Percentiles rank a stretch among this genome's conserved stretches.
Conservation (phyloP, 2,113 vertebrate genomes). For the Proterorhinus semilunaris region DNA sequence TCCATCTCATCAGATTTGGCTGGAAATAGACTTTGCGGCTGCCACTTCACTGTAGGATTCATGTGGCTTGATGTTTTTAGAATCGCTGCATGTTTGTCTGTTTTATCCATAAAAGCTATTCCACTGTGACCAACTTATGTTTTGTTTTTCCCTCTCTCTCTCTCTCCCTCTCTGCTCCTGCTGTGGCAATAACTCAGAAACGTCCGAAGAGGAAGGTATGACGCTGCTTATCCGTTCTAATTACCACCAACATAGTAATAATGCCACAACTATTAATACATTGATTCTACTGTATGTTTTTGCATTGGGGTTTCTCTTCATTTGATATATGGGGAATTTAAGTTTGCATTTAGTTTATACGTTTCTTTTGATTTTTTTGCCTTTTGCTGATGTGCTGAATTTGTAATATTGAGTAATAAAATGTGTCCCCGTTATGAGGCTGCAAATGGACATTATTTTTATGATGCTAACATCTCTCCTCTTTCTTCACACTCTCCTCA, state of each 20-base stretch:
- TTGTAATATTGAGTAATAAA: slow-evolving; percentile 45
- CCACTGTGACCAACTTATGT: not conserved
- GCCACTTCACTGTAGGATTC: not conserved
- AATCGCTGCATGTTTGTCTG: slow-evolving; percentile 22
- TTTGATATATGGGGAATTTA: slow-evolving; percentile 1
- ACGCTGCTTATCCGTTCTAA: slow-evolving; percentile 79
- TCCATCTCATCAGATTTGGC: slow-evolving; percentile 1
- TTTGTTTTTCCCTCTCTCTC: not conserved
- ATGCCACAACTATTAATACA: slow-evolving; percentile 35
- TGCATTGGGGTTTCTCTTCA: not conserved
- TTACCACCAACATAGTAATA: not conserved
- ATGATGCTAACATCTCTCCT: not conserved
- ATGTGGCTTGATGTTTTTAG: not conserved
- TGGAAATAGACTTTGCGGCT: not conserved
- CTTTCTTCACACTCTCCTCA: slow-evolving; percentile 40
- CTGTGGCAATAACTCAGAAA: slow-evolving; percentile 79
- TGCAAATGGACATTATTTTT: not conserved
- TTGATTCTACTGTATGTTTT: not conserved
- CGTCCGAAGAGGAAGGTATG: slow-evolving; percentile 97
- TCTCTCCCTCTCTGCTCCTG: slow-evolving; percentile 18
- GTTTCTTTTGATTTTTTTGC: not conserved
- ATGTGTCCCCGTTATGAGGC: not conserved
- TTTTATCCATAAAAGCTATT: not conserved
- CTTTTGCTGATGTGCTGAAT: slow-evolving; percentile 21
- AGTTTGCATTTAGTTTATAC: not conserved